Conservation (phyloP, 2,113 vertebrate species). For the Atherinomorus stipes region DNA sequence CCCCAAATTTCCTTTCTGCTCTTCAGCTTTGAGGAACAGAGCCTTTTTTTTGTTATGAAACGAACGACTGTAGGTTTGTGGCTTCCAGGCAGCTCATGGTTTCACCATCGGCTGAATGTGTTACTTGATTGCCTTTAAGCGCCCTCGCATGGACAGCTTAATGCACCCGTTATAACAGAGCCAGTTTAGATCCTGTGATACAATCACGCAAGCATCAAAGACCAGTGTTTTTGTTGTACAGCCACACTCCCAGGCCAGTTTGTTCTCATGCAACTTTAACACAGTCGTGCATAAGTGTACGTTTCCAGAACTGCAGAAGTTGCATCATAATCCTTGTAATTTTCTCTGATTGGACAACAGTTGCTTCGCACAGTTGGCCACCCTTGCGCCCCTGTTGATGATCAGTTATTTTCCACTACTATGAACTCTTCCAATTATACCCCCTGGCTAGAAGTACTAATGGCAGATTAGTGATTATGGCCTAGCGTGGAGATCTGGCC, state of each 20-base stretch:
- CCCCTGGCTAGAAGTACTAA: slow-evolving; percentile 68
- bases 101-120: slow-evolving; percentile 49
- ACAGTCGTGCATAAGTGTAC: not conserved
- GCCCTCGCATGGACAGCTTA: not conserved
- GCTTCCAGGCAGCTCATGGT: slow-evolving; percentile 20
- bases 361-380: slow-evolving; percentile 48
- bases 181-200: slow-evolving; percentile 2
- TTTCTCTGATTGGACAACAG: slow-evolving; percentile 41
- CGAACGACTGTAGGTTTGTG: slow-evolving; percentile 6
- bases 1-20: slow-evolving; percentile 27
- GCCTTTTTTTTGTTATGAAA: slow-evolving; percentile 38
- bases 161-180: not conserved
- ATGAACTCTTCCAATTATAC: slow-evolving; percentile 64
- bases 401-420: slow-evolving; percentile 68
- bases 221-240: not conserved
- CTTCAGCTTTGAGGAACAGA: slow-evolving; percentile 20
- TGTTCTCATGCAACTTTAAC: not conserved
- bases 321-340: slow-evolving; percentile 49
- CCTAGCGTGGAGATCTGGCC: slow-evolving; percentile 69
- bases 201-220: slow-evolving; percentile 22
- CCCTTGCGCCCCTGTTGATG: slow-evolving; percentile 63
- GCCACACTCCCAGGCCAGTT: not conserved
- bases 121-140: slow-evolving; percentile 44
- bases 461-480: slow-evolving; percentile 73
- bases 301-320: slow-evolving; percentile 4